Evolutionary conservation across 2,797 vertebrate genomes (phyloP), one percentile per base, ranked within the genome.

Genomic region (Alcedo quadribrachys): DNA sequence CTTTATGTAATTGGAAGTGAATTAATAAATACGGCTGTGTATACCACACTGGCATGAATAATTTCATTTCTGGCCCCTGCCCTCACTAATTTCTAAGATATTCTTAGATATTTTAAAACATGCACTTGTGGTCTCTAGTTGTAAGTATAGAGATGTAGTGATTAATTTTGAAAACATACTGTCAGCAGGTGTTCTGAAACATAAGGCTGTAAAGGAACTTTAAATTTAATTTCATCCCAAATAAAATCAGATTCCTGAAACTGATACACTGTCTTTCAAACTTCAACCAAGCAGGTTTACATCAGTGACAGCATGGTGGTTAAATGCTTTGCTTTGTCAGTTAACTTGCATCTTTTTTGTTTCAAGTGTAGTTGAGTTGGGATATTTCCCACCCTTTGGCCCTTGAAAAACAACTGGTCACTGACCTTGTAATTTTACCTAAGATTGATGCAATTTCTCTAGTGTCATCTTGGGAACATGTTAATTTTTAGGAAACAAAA

Each of bases 1-100:
- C 74, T 91, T 92, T 60, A 30, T 91, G 83, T 83, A 75, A 78
- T 54, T 76, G 73, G 61, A 94, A 88, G 78, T 89, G 80, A 74
- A 45, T 57, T 69, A 81, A 91, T 91, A 84, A 93, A 96, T 85
- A 80, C 74, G 53, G 33, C 69, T 92, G 33, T 63, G 58, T 85
- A 25, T 77, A 94, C 68, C 51, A 73, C 6, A 20, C 11, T 83
- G 71, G 92, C 58, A 94, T 76, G 68, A 84, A 70, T 27, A 7
- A 91, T 40, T 67, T 54, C 83, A 50, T 95, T 88, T 94, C 50
- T 55, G 73, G 33, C 22, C 46, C 28, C 8, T 2, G 3, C 5
- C 16, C 33, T 22, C 30, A 6, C 50, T 85, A 69, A 81, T 66
- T 74, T 84, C 28, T 75, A 71, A 27, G 25, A 27, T 50, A 27